phyloP scores from a whole-genome alignment of 2,888 invertebrate genomes.

The Colletes collaris region DNA sequence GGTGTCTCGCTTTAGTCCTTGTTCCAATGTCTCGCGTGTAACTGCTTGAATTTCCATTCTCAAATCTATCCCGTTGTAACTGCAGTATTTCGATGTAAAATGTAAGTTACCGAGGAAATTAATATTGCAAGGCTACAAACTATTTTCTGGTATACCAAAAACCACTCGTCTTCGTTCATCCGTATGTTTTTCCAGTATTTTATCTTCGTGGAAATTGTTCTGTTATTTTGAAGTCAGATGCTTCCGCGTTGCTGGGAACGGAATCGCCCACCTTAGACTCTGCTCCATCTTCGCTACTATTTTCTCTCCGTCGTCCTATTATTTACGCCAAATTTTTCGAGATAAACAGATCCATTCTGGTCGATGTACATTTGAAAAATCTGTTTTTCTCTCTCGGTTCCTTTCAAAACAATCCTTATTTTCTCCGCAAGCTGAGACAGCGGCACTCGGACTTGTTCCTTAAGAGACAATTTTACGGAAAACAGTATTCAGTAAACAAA shows the following conservation, averaged over 20 bases:
- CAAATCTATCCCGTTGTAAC: no score
- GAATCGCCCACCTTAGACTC: not conserved
- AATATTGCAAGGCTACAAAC: no score
- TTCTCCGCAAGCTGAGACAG: not conserved
- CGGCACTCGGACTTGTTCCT: not conserved
- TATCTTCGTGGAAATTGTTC: not conserved
- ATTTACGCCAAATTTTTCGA: conserved; percentile 33
- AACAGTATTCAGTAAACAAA: not conserved
- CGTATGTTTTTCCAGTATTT: no score
- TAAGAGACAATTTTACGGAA: not conserved
- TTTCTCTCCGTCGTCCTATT: conserved; percentile 7
- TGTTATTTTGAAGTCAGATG: not conserved
- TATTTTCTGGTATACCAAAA: not conserved
- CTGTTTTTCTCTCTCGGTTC: conserved; percentile 30
- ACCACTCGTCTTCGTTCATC: not conserved
- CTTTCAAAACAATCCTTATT: conserved; percentile 7
- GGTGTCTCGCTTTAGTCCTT: no score
- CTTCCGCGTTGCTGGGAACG: not conserved
- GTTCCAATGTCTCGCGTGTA: no score
- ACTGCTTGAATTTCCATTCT: no score
- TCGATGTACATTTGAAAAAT: conserved; percentile 20
- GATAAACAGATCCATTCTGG: conserved; percentile 53
- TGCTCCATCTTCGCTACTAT: conserved; percentile 2
- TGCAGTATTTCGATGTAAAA: no score
- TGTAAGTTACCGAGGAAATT: no score